Evolutionary conservation across 2,113 vertebrate species (phyloP), one percentile per base, ranked within the genome.

Genomic region (Cottus gobio): DNA sequence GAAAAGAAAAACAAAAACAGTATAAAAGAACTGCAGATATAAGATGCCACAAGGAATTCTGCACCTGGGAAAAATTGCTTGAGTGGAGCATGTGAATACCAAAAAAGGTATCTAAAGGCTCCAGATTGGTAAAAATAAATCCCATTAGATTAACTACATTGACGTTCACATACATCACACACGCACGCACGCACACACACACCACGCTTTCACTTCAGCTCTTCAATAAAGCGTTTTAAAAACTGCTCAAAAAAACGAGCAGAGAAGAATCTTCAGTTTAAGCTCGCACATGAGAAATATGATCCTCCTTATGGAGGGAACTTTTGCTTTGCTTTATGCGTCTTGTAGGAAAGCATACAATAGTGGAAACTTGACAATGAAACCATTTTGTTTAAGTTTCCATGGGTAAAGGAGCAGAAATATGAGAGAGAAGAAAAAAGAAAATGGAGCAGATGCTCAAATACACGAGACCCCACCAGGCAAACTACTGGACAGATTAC

Each of bases 21-120:
- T 92, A 90, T 89, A 93, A 92, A 95, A 94, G 56, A 92, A 92
- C 77, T 81, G 86, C 77, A 89, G 93, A 90, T 88, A 91, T 86
- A 93, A 93, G 92, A 94, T 91, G 90, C 93, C 89, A 91, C 80
- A 78, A 87, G 92, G 92, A 95, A 95, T 94, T 95, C 94, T 95
- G 95, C 94, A 95, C 92, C 93, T 89, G 91, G 82, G 80, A 85
- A 69, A 87, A 89, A 85, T 81, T 89, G 86, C 80, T 89, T 71
- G 71, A 67, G 87, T 74, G 85, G 87, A 93, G 85, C 87, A 85
- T 87, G 87, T 85, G 75, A 91, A 93, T 85, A 92, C 90, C 89
- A 83, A 90, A 88, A 34, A 72, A 92, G 82, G 89, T 71, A 88
- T 85, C 79, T 85, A 85, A 90, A 88, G 82, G 86, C 91, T 93